A percentile compares a stretch with the other conserved stretches of the same genome.
These are phyloP conservation scores for Ursus arctos DNA, from an alignment of 2,113 vertebrate genomes.

Conservation along the genomic window DNA sequence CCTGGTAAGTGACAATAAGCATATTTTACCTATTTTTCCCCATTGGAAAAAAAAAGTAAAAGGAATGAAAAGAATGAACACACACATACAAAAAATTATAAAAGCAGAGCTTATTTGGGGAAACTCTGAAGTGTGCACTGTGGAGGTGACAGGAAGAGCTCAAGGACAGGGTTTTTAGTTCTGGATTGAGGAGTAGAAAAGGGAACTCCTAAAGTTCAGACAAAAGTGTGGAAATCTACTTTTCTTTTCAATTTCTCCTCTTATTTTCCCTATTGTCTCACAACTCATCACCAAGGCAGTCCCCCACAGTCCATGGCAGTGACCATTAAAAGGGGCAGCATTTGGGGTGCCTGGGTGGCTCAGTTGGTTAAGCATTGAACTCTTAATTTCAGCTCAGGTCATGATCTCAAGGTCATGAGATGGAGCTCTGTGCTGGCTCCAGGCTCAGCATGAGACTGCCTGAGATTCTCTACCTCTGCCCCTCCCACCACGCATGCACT, in stretches of 20 bases:
- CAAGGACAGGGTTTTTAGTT: background rate
- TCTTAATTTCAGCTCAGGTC: background rate
- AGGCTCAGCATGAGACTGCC: background rate
- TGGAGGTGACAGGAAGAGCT: background rate
- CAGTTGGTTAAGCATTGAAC: background rate
- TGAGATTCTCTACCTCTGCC: background rate
- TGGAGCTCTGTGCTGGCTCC: background rate
- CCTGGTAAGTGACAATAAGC: background rate
- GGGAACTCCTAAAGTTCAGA: background rate
- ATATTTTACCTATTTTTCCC: background rate
- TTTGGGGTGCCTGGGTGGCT: background rate
- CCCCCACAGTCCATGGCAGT: too few species aligned
- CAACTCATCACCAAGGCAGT: background rate
- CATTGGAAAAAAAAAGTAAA: background rate
- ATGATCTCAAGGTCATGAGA: background rate
- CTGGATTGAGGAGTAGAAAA: background rate
- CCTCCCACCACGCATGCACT: background rate
- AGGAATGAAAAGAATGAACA: background rate
- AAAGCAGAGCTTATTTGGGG: background rate
- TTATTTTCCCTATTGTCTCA: background rate
- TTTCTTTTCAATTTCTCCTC: background rate
- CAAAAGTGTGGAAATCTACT: background rate
- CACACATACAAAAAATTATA: background rate
- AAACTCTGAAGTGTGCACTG: background rate
- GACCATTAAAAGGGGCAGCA: background rate